Percentiles rank a stretch among this genome's conserved stretches.
Conservation (phyloP, 2,113 vertebrate species). For the Neodon shergylaensis region DNA sequence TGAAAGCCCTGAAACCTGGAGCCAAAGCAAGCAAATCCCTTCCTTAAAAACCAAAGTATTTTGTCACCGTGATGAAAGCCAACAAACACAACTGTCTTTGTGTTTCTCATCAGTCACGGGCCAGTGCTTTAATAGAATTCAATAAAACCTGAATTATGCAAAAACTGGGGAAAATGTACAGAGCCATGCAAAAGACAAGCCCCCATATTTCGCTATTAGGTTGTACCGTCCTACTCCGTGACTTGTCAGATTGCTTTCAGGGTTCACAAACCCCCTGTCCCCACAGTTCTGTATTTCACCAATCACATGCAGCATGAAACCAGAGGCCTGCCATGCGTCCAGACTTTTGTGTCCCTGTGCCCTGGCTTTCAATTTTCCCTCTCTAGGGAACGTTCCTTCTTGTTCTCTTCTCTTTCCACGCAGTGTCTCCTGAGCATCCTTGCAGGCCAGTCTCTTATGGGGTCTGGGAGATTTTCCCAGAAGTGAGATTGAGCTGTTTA, state of each 20-base stretch:
- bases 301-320: neutral
- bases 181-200: neutral
- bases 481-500: neutral
- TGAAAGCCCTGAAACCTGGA: neutral
- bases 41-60: neutral
- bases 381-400: accelerated
- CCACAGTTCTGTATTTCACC: neutral
- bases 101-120: neutral
- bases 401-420: neutral
- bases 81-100: neutral
- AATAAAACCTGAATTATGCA: slow-evolving; percentile 44
- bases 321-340: neutral
- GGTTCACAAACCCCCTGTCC: neutral
- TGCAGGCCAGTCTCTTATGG: neutral
- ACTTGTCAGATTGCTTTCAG: slow-evolving; percentile 1
- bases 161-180: neutral
- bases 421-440: neutral
- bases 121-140: slow-evolving; percentile 16
- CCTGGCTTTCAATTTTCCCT: neutral
- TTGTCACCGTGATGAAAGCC: neutral
- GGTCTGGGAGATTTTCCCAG: neutral
- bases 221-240: neutral
- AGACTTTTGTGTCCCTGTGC: neutral
- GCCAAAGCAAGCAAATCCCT: neutral
- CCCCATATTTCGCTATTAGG: neutral